phyloP scores from a whole-genome alignment of 35 echinoderm and acorn worm species.

The Heliocidaris tuberculata region DNA sequence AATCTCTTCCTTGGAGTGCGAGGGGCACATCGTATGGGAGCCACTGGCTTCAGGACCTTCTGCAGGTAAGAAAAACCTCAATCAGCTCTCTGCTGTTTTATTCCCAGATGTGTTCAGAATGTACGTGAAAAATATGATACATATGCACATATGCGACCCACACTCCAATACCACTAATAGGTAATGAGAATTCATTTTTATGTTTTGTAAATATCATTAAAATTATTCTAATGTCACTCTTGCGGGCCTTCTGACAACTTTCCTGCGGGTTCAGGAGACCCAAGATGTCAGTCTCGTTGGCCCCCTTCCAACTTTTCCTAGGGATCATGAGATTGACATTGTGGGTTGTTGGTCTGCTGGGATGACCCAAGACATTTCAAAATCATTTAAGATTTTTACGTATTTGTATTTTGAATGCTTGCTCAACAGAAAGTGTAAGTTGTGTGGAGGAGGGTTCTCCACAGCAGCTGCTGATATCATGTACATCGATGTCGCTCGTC shows the following conservation, averaged over 20 bases:
- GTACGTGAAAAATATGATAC: not conserved
- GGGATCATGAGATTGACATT: no score
- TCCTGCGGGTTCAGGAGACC: no score
- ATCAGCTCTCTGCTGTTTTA: not conserved
- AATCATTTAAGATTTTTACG: not conserved
- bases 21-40: slow-evolving; percentile 65
- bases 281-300: no score
- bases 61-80: slow-evolving; percentile 60
- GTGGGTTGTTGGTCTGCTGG: no score
- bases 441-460: slow-evolving; percentile 63
- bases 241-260: no score
- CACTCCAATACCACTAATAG: not conserved
- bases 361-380: not conserved
- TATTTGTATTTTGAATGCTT: not conserved
- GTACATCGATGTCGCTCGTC: slow-evolving; percentile 83
- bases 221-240: no score
- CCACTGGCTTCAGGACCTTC: slow-evolving; percentile 78
- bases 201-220: no score
- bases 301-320: no score
- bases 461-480: slow-evolving; percentile 75
- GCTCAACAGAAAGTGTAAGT: slow-evolving; percentile 64
- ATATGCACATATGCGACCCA: no score
- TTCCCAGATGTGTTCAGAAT: not conserved
- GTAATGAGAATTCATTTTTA: no score
- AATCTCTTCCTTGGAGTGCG: slow-evolving; percentile 68